Percentiles rank a stretch among this genome's conserved stretches.
Evolutionary conservation across 2,888 invertebrate species (phyloP).

Genomic region (Lysandra bellargus): DNA sequence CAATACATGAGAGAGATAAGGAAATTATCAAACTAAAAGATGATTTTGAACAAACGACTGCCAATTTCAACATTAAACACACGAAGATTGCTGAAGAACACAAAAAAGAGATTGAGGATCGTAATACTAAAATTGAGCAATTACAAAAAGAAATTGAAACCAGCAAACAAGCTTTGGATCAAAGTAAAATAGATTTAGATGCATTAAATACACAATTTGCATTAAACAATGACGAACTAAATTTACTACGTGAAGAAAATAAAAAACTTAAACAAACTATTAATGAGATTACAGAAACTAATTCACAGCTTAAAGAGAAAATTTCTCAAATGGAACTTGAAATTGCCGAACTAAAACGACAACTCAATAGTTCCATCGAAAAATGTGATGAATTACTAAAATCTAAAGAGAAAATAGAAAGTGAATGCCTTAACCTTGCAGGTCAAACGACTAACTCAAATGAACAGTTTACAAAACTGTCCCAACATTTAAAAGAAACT

Average conservation of each 20-base stretch:
- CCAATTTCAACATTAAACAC: slow-evolving; percentile 73
- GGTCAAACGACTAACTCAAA: slow-evolving; percentile 82
- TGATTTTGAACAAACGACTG: slow-evolving; percentile 72
- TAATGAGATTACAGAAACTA: slow-evolving; percentile 63
- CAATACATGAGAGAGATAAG: slow-evolving; percentile 77
- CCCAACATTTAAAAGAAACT: slow-evolving; percentile 78
- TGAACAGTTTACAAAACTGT: slow-evolving; percentile 78
- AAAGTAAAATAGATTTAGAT: slow-evolving; percentile 73
- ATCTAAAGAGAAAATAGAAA: slow-evolving; percentile 80
- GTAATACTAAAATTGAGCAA: slow-evolving; percentile 74
- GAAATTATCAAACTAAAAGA: slow-evolving; percentile 76
- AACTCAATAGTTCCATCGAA: slow-evolving; percentile 76
- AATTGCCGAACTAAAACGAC: slow-evolving; percentile 80
- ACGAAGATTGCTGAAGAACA: slow-evolving; percentile 76
- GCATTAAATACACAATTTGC: slow-evolving; percentile 71
- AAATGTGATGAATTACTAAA: slow-evolving; percentile 79
- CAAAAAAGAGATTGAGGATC: slow-evolving; percentile 74
- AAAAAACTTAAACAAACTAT: slow-evolving; percentile 66
- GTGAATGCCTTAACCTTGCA: slow-evolving; percentile 80
- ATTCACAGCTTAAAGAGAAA: slow-evolving; percentile 63
- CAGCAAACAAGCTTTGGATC: slow-evolving; percentile 69
- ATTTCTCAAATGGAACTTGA: slow-evolving; percentile 74
- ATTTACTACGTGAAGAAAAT: slow-evolving; percentile 68
- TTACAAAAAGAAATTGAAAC: slow-evolving; percentile 73
- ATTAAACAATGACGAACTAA: slow-evolving; percentile 66